Evolutionary conservation across 2,888 invertebrate species (phyloP), one percentile per base, ranked within the genome.

Genomic region (Sphaeridia pumilis): DNA sequence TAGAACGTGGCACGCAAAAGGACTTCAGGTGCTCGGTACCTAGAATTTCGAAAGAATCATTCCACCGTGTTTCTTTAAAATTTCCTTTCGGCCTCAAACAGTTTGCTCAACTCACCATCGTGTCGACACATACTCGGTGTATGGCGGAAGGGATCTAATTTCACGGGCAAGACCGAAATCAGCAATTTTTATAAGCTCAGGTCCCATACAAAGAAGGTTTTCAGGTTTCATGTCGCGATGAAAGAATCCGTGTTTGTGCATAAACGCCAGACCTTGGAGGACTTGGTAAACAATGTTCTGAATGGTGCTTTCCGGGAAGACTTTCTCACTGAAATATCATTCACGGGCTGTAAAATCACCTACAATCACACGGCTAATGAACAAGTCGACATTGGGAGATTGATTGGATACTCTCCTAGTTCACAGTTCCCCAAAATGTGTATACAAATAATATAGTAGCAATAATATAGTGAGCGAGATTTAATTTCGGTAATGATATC

Each of bases 161-260:
- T 98, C 98, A 52, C 98, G 76, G 0, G 97, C 98, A 62, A 98
- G 74, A 2, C 98, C 98, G 70, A 98, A 90, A 73, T 98, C 98
- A 0, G 95, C 94, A 58, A 94, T 89, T 76, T 99, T 98, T 20
- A 98, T 84, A 22, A 94, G 74, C 67, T 98, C 97, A 3, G 95
- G 87, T 1, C 98, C 97, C 70, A 87, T 87, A 72, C 98, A 98
- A 50, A 99, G 75, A 57, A 99, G 76, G 74, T 99, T 97, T 74
- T 98, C 98, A 0, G 98, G 98, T 72, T 98, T 98, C 70, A 98
- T 81, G 70, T 99, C 98, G 49, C 98, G 82, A 72, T 99, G 98
- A 72, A 98, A 99, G 74, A 95, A 98, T 1, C 95, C 97, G 72
- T 97, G 93, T 57, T 94, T 84, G 74, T 98, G 98, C 87, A 99